These are phyloP conservation scores for Sisyra terminalis DNA, from an alignment of 2,888 invertebrate genomes.

Conservation along the genomic window DNA sequence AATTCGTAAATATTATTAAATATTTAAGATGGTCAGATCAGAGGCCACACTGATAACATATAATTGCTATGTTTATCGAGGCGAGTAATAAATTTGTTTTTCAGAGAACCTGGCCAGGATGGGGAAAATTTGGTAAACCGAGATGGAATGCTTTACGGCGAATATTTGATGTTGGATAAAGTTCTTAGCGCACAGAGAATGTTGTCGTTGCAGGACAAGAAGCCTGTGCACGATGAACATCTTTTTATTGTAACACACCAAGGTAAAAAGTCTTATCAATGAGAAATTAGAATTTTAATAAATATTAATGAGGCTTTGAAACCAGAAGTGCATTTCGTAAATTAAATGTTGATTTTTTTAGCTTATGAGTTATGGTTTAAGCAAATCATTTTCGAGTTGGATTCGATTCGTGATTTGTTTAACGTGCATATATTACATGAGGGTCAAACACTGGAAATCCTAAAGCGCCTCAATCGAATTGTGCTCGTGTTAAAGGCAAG, in stretches of 20 bases:
- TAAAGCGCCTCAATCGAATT: conserved; percentile 80
- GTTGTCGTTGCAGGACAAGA: conserved; percentile 54
- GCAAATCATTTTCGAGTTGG: conserved; percentile 93
- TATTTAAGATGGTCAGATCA: not conserved
- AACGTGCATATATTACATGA: conserved; percentile 66
- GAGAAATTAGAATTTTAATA: not conserved
- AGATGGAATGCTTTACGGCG: conserved; percentile 74
- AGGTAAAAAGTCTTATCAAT: conserved; percentile 38
- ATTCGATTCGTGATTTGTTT: conserved; percentile 75
- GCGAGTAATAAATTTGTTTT: not conserved
- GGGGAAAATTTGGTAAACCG: conserved; percentile 46
- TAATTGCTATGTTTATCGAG: too few relatives aligned
- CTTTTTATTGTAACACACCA: conserved; percentile 96
- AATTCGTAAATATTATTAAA: not conserved
- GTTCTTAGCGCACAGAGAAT: conserved; percentile 66
- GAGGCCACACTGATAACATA: not conserved
- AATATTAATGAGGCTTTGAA: too few relatives aligned
- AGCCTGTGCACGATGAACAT: conserved; percentile 88
- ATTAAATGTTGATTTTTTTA: conserved; percentile 26
- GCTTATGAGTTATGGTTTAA: conserved; percentile 99
- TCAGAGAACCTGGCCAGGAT: conserved; percentile 22
- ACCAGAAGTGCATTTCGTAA: too few relatives aligned
- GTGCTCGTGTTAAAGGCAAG: conserved; percentile 81
- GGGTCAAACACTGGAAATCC: conserved; percentile 78
- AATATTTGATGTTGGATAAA: conserved; percentile 82